Evolutionary conservation across 2,113 vertebrate species (phyloP), one percentile per base, ranked within the genome.

Genomic region (Isichthys henryi): DNA sequence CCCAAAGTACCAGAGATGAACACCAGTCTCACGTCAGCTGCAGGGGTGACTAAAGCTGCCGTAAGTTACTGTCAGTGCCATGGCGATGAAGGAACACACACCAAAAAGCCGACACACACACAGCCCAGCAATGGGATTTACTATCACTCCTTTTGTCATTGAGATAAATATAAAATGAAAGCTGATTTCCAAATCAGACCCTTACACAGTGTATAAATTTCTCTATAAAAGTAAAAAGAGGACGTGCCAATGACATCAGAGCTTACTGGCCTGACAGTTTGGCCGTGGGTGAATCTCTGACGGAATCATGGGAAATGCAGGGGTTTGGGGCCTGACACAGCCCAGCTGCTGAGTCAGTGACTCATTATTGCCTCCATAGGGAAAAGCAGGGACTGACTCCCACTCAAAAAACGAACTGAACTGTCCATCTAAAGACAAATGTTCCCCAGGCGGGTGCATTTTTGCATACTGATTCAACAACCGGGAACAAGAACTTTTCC

Each of bases 331-430:
- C 80, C 92, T 93, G 95, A 95, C 93, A 89, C 90, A 92, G 92
- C 91, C 89, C 95, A 95, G 95, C 94, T 96, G 95, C 94, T 94
- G 94, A 94, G 89, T 94, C 93, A 94, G 94, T 95, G 95, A 96
- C 91, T 96, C 95, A 95, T 92, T 94, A 93, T 93, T 94, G 93
- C 94, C 93, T 93, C 94, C 77, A 13, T 15, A 56, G 56, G 74
- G 89, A 90, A 83, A 58, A 9, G 19, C 48, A 88, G 39, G 19
- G 46, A 70, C 56, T 11, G 90, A 90, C 93, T 93, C 91, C 89
- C 90, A 74, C 90, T 92, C 91, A 93, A 92, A 94, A 93, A 91
- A 92, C 92, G 91, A 93, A 48, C 93, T 94, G 94, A 93, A 88
- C 6, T 91, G 49, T 83, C 90, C 92, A 89, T 89, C 89, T 83